Percentiles rank a stretch among this genome's conserved stretches.
phyloP scores from a whole-genome alignment of 1,140 invertebrate genomes.

The Cotesia typhae region DNA sequence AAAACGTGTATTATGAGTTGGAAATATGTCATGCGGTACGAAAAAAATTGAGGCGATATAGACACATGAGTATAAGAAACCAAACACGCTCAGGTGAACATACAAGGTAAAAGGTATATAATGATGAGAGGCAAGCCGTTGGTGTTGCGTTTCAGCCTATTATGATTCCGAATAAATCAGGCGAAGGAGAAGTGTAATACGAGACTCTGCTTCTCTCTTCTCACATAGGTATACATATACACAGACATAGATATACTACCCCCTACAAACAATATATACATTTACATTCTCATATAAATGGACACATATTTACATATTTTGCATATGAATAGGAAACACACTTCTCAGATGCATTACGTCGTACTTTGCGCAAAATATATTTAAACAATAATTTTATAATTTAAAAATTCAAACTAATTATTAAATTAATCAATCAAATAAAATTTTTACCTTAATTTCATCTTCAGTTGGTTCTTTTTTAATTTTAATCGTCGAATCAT shows the following conservation, averaged over 20 bases:
- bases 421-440: too few species aligned
- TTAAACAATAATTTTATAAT: too few species aligned
- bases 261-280: too few species aligned
- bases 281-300: slow-evolving; percentile 2
- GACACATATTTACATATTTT: not conserved
- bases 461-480: slow-evolving; percentile 65
- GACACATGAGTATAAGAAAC: slow-evolving; percentile 42
- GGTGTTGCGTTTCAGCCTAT: slow-evolving; percentile 59
- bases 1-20: not conserved
- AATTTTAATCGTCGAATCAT: slow-evolving; percentile 52
- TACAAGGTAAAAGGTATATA: slow-evolving; percentile 59
- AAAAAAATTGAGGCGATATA: slow-evolving; percentile 16
- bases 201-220: slow-evolving; percentile 44
- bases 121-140: slow-evolving; percentile 55
- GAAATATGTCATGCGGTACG: not conserved
- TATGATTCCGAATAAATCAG: slow-evolving; percentile 62
- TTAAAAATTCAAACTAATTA: too few species aligned
- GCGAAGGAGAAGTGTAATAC: slow-evolving; percentile 57
- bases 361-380: too few species aligned
- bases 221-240: slow-evolving; percentile 5
- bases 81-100: slow-evolving; percentile 54
- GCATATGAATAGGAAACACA: too few species aligned
- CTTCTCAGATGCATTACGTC: too few species aligned
- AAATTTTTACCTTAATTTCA: slow-evolving; percentile 63
- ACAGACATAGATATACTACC: not conserved